A percentile compares a stretch with the other conserved stretches of the same genome.
Conservation (phyloP, 2,888 invertebrate genomes). For the Eulithis testata region DNA sequence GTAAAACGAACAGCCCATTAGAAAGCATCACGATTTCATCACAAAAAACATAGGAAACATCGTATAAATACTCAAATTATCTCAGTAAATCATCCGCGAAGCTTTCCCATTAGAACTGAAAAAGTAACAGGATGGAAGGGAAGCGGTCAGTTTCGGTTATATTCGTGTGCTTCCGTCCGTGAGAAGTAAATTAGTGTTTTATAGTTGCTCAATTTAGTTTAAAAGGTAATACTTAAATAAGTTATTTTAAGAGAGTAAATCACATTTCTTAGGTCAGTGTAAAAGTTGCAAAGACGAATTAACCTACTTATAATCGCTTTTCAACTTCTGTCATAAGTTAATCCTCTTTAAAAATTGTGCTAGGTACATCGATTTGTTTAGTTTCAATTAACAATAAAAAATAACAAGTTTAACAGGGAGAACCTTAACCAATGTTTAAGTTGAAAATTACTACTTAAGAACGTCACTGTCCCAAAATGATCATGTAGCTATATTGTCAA, state of each 20-base stretch:
- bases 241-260: background rate
- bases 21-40: slow-evolving; percentile 6
- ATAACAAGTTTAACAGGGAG: no score
- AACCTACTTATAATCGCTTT: no score
- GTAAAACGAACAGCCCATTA: slow-evolving; percentile 2
- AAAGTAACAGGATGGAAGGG: slow-evolving; percentile 30
- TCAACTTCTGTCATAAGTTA: no score
- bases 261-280: no score
- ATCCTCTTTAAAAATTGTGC: no score
- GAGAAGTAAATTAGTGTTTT: slow-evolving; percentile 43
- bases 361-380: background rate
- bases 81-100: slow-evolving; percentile 39
- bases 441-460: no score
- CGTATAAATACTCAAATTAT: slow-evolving; percentile 36
- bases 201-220: slow-evolving; percentile 33
- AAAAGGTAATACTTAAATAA: slow-evolving; percentile 3
- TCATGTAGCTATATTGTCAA: no score
- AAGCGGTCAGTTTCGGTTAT: slow-evolving; percentile 56
- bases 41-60: slow-evolving; percentile 26
- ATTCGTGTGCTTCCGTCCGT: slow-evolving; percentile 65
- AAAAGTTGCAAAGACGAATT: no score
- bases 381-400: no score
- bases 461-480: no score
- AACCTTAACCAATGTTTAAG: no score
- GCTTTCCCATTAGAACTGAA: slow-evolving; percentile 35